Evolutionary conservation across 2,888 invertebrate species (phyloP).

Genomic region (Melolontha melolontha): DNA sequence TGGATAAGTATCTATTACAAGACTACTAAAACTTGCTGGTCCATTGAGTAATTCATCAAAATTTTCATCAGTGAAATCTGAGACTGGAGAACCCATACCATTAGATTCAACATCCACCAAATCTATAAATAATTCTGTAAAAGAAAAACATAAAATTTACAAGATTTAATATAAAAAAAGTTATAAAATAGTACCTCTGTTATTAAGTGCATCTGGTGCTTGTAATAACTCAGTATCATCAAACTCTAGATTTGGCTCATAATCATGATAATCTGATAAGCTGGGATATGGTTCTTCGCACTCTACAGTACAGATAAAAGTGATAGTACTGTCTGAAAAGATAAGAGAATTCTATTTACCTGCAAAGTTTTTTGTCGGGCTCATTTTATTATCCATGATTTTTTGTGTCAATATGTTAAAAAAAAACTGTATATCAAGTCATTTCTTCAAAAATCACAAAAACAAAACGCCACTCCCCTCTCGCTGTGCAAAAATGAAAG

Average conservation of each 20-base stretch:
- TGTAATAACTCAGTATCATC: slow-evolving; percentile 92
- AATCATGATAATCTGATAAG: slow-evolving; percentile 91
- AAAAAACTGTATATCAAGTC: slow-evolving; percentile 24
- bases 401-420: slow-evolving; percentile 26
- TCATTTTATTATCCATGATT: slow-evolving; percentile 54
- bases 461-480: slow-evolving; percentile 35
- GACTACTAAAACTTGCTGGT: slow-evolving; percentile 62
- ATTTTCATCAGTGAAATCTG: slow-evolving; percentile 91
- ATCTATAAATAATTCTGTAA: slow-evolving; percentile 55
- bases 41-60: slow-evolving; percentile 86
- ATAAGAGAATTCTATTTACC: slow-evolving; percentile 58
- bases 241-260: slow-evolving; percentile 95
- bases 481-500: slow-evolving; percentile 17
- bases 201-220: slow-evolving; percentile 70
- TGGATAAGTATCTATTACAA: slow-evolving; percentile 62
- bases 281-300: slow-evolving; percentile 85
- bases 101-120: slow-evolving; percentile 62
- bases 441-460: slow-evolving; percentile 36
- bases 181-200: slow-evolving; percentile 71
- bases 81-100: slow-evolving; percentile 76
- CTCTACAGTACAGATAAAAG: slow-evolving; percentile 37
- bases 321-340: slow-evolving; percentile 10
- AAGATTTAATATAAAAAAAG: slow-evolving; percentile 1
- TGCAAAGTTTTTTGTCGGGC: slow-evolving; percentile 67
- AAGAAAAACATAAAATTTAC: slow-evolving; percentile 2